Percentiles rank a stretch among this genome's conserved stretches.
Conservation (phyloP, 1,140 invertebrate genomes). For the Drosophila erecta region DNA sequence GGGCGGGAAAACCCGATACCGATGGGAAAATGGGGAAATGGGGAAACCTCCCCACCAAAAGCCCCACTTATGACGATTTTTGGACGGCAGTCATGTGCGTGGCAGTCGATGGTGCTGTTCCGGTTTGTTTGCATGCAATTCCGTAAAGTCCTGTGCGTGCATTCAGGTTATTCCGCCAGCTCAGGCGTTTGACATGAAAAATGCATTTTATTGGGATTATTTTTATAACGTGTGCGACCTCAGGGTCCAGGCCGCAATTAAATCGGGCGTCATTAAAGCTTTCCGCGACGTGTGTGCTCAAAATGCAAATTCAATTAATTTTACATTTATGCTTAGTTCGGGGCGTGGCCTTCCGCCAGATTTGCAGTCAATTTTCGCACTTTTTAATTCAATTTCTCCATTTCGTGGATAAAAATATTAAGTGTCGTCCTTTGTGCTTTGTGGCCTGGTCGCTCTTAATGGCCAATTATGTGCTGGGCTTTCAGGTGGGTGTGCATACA, state of each 20-base stretch:
- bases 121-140: conserved; percentile 81
- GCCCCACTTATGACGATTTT: conserved; percentile 16
- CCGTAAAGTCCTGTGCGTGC: conserved; percentile 80
- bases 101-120: conserved; percentile 27
- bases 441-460: conserved; percentile 64
- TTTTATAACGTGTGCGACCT: conserved; percentile 69
- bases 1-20: neutral
- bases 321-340: conserved; percentile 72
- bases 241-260: conserved; percentile 41
- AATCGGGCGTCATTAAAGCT: conserved; percentile 51
- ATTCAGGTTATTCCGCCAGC: conserved; percentile 79
- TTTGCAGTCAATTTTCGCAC: conserved; percentile 68
- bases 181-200: conserved; percentile 83
- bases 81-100: conserved; percentile 34
- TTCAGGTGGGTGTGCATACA: conserved; percentile 11
- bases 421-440: conserved; percentile 60
- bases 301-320: conserved; percentile 79
- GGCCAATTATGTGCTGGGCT: conserved; percentile 72
- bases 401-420: conserved; percentile 50
- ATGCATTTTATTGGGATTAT: conserved; percentile 84
- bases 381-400: conserved; percentile 77
- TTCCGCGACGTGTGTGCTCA: conserved; percentile 15
- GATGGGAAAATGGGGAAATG: too few relatives aligned
- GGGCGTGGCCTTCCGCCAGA: conserved; percentile 20
- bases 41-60: neutral